A percentile compares a stretch with the other conserved stretches of the same genome.
Conservation (phyloP, 2,113 vertebrate genomes). For the Melierax canorus region DNA sequence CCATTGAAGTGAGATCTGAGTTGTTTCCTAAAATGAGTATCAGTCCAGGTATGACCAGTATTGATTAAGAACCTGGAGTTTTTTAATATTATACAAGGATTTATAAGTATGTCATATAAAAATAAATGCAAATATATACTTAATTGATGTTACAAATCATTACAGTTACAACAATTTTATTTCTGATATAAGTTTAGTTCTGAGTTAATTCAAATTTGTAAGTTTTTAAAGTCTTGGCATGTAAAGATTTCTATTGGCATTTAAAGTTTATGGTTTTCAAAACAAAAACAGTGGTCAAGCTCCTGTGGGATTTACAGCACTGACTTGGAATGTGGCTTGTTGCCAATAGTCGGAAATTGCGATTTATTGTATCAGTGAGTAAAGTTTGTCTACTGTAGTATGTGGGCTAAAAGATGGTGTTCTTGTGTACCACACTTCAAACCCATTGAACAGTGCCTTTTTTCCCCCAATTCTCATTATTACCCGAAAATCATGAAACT, state of each 20-base stretch:
- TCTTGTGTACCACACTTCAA: not conserved
- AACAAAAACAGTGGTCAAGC: not conserved
- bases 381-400: not conserved
- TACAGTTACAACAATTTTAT: not conserved
- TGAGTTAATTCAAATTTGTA: not conserved
- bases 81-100: not conserved
- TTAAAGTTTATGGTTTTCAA: not conserved
- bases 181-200: not conserved
- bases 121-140: not conserved
- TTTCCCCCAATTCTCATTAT: not conserved
- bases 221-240: not conserved
- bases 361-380: not conserved
- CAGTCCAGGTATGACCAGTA: not conserved
- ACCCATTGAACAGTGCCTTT: not conserved
- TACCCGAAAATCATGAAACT: not conserved
- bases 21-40: not conserved
- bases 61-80: not conserved
- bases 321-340: not conserved
- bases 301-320: not conserved
- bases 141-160: not conserved
- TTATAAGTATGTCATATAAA: not conserved
- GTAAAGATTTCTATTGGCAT: not conserved
- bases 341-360: not conserved
- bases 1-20: not conserved
- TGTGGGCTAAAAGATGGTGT: not conserved